Evolutionary conservation across 2,888 invertebrate genomes (phyloP), one percentile per base, ranked within the genome.

Genomic region (Sturmia bella): DNA sequence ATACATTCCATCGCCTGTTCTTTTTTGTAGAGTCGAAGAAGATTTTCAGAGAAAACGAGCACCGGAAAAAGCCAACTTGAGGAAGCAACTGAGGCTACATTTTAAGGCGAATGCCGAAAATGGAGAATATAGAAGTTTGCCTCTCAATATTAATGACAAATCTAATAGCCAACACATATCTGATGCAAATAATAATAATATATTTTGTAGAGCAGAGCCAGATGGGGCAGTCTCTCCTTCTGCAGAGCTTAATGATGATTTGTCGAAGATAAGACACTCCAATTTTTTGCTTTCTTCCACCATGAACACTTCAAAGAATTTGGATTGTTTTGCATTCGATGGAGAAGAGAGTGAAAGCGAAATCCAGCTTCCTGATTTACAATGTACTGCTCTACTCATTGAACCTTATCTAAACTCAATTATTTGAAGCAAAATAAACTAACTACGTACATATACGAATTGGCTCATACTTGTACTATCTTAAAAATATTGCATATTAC

Each of bases 1-100:
- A 13, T 39, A 32, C 27, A 15, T 27, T 15, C 13, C 17, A 11
- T 50, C 56, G 66, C 37, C 21, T 24, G 27, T 27, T 27, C 27
- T 4, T 24, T 75, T 84, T 63, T 82, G 85, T 87, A 93, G 95
- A 88, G 96, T 96, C 3, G 96, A 96, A 88, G 96, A 96, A 88
- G 96, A 97, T 89, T 97, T 97, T 90, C 96, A 96, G 89, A 92
- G 94, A 84, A 96, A 97, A 90, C 92, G 97, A 52, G 96, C 96
- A 43, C 91, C 94, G 83, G 95, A 95, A 90, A 95, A 95, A 89
- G 95, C 95, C 0, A 94, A 91, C 84, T 95, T 96, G 82, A 91
- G 95, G 32, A 95, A 96, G 85, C 96, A 96, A 88, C 90, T 96
- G 84, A 91, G 95, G 54, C 91, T 96, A 21, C 95, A 94, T 86